These are phyloP conservation scores for Criorhina ranunculi DNA, from an alignment of 2,888 invertebrate species.

Conservation along the genomic window DNA sequence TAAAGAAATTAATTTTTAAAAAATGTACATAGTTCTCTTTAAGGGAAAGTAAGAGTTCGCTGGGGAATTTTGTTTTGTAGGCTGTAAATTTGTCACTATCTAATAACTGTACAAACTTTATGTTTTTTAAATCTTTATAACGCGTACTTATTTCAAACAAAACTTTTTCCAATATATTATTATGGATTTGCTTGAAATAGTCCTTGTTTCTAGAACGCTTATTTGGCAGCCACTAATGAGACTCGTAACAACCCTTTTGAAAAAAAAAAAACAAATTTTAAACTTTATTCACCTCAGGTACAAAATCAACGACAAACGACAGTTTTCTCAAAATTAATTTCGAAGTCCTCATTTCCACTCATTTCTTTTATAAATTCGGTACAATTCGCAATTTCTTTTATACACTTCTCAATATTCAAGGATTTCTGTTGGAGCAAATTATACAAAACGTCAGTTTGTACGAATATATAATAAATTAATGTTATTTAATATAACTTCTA, in stretches of 20 bases:
- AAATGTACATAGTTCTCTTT: no score
- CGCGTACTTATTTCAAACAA: slow-evolving; percentile 21
- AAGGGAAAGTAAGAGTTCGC: slow-evolving; percentile 17
- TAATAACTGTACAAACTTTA: slow-evolving; percentile 21
- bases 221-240: slow-evolving; percentile 18
- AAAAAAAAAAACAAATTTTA: no score
- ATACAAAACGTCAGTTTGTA: slow-evolving; percentile 30
- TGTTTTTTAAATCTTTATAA: slow-evolving; percentile 11
- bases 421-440: slow-evolving; percentile 50
- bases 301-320: no score
- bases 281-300: no score
- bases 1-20: no score
- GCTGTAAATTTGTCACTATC: slow-evolving; percentile 4
- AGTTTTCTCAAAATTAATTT: slow-evolving; percentile 41
- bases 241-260: no score
- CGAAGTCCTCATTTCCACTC: slow-evolving; percentile 31
- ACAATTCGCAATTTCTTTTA: slow-evolving; percentile 44
- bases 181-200: slow-evolving; percentile 35
- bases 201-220: slow-evolving; percentile 34
- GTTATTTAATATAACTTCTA: no score
- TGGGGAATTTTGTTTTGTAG: slow-evolving; percentile 3
- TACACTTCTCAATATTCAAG: slow-evolving; percentile 36
- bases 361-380: slow-evolving; percentile 40
- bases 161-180: slow-evolving; percentile 36
- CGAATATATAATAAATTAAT: no score